A percentile compares a stretch with the other conserved stretches of the same genome.
phyloP scores from a whole-genome alignment of 2,888 invertebrate species.

The Molanna angustata region DNA sequence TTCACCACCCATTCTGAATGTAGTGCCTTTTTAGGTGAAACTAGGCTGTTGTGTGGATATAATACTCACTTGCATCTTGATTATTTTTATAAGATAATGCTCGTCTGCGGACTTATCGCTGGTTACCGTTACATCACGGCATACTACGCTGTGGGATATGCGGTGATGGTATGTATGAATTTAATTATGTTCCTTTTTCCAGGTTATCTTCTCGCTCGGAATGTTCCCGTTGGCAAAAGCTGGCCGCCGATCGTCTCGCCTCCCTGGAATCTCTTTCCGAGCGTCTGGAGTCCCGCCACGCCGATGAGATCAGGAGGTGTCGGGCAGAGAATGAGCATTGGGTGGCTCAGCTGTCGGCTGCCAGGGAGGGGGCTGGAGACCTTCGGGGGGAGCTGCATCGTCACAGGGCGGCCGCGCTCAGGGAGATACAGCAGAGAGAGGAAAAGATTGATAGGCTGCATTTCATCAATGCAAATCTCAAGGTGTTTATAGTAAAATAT shows the following conservation, averaged over 20 bases:
- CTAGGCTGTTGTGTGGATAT: too few species aligned
- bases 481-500: too few species aligned
- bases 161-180: too few species aligned
- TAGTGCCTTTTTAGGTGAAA: too few species aligned
- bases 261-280: conserved; percentile 62
- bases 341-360: conserved; percentile 55
- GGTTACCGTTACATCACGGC: too few species aligned
- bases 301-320: conserved; percentile 61
- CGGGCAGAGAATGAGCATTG: conserved; percentile 64
- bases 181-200: too few species aligned
- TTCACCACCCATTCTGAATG: too few species aligned
- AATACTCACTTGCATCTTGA: too few species aligned
- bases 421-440: conserved; percentile 49
- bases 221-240: conserved; percentile 60
- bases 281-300: conserved; percentile 61
- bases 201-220: conserved; percentile 37
- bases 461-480: conserved; percentile 28
- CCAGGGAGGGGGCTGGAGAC: conserved; percentile 53
- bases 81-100: too few species aligned
- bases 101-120: too few species aligned
- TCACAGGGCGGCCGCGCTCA: conserved; percentile 44
- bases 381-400: conserved; percentile 51
- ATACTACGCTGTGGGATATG: too few species aligned
- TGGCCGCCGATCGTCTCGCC: conserved; percentile 63
- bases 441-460: conserved; percentile 50